Evolutionary conservation across 2,888 invertebrate species (phyloP).

Genomic region (Lasius platythorax): DNA sequence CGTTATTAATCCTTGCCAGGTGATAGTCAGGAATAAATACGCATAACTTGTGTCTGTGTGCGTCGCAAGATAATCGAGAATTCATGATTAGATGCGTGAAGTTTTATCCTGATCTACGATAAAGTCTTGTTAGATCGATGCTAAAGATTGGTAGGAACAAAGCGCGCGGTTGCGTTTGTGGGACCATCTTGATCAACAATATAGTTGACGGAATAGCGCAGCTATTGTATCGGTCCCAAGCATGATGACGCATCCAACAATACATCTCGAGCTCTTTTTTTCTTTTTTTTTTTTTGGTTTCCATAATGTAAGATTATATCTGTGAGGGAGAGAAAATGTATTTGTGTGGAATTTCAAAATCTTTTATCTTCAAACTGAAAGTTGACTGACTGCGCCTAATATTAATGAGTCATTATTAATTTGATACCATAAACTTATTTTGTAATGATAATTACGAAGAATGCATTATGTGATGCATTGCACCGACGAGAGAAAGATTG

Average conservation of each 20-base stretch:
- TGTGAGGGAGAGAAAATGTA: not conserved
- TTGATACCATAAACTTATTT: not conserved
- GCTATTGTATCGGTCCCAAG: not conserved
- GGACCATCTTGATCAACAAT: conserved; percentile 7
- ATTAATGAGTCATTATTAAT: not conserved
- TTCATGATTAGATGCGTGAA: conserved; percentile 15
- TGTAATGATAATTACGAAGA: not conserved
- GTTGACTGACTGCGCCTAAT: not conserved
- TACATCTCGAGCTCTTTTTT: not conserved
- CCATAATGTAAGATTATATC: not conserved
- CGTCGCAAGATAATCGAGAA: not conserved
- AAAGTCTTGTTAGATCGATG: conserved; percentile 33
- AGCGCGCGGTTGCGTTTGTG: not conserved
- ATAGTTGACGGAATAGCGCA: not conserved
- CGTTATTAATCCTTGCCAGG: conserved; percentile 14
- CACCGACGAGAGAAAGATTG: not conserved
- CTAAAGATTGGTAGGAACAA: not conserved
- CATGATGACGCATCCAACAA: not conserved
- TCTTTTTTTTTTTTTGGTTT: not conserved
- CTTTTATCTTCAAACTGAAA: not conserved
- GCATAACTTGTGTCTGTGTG: not conserved
- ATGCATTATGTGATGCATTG: not conserved
- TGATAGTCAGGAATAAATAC: conserved; percentile 30
- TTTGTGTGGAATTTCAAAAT: not conserved
- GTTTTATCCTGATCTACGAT: conserved; percentile 26